phyloP scores from a whole-genome alignment of 2,113 vertebrate species.

The Vombatus ursinus region DNA sequence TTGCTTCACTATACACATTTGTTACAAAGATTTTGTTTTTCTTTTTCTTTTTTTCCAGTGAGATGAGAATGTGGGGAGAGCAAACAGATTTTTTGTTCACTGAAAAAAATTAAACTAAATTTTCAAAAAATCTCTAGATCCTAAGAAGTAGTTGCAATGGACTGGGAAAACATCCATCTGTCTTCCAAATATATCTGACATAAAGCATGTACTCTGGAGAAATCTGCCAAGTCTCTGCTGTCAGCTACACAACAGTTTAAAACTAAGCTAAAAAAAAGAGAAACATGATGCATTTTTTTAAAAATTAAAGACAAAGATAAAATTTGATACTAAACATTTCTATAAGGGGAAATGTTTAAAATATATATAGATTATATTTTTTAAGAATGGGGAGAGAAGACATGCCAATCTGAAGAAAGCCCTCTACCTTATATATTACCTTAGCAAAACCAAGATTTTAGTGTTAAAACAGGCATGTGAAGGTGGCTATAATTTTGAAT shows the following conservation, averaged over 20 bases:
- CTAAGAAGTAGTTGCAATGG: neutral
- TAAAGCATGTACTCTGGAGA: slow-evolving; percentile 15
- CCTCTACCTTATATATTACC: slow-evolving; percentile 11
- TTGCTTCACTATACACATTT: neutral
- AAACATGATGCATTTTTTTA: slow-evolving; percentile 16
- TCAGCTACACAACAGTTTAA: slow-evolving; percentile 38
- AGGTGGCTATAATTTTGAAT: slow-evolving; percentile 22
- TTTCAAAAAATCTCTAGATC: neutral
- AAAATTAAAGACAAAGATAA: slow-evolving; percentile 25
- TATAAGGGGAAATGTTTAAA: slow-evolving; percentile 10
- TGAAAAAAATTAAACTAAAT: neutral
- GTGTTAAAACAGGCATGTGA: slow-evolving; percentile 29
- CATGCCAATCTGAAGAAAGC: slow-evolving; percentile 18
- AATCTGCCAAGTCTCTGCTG: slow-evolving; percentile 18
- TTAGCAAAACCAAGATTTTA: slow-evolving; percentile 40
- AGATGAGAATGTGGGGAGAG: neutral
- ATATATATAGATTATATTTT: slow-evolving; percentile 6
- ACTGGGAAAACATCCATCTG: neutral
- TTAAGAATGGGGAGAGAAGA: neutral
- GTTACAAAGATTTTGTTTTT: neutral
- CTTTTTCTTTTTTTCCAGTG: neutral
- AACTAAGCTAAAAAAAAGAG: slow-evolving; percentile 45
- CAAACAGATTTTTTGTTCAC: neutral
- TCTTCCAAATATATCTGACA: slow-evolving; percentile 37
- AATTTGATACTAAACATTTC: neutral